Percentiles rank a stretch among this genome's conserved stretches.
Evolutionary conservation across 1,140 invertebrate species (phyloP).

Genomic region (Polyergus mexicanus): DNA sequence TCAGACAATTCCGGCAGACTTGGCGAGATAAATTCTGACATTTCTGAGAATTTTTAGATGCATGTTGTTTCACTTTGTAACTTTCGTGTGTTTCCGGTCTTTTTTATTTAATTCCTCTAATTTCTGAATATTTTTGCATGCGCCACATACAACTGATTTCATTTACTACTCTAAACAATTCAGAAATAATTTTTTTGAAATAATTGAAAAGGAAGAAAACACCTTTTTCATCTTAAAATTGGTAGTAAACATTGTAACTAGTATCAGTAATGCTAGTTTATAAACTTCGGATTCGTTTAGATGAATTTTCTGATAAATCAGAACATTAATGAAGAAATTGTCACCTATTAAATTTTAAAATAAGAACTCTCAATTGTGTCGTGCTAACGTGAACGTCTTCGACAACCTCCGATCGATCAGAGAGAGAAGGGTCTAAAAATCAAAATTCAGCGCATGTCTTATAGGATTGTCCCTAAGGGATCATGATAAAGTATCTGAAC

Average conservation of each 20-base stretch:
- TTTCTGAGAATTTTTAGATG: neutral
- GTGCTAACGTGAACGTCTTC: neutral
- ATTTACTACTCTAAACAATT: neutral
- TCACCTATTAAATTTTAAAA: neutral
- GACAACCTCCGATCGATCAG: neutral
- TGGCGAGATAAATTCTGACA: conserved; percentile 7
- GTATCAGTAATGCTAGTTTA: neutral
- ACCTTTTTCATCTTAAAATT: neutral
- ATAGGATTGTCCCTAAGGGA: neutral
- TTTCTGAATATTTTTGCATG: neutral
- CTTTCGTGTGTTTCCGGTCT: neutral
- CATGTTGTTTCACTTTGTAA: neutral
- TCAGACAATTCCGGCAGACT: conserved; percentile 1
- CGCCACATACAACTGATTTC: neutral
- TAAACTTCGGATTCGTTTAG: neutral
- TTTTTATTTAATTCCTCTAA: neutral
- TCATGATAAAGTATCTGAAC: neutral
- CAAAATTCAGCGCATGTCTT: conserved; percentile 24
- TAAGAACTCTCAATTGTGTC: neutral
- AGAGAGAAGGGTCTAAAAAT: neutral
- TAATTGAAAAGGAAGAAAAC: neutral
- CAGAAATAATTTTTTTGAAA: neutral
- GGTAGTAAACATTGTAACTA: neutral
- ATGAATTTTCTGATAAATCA: neutral
- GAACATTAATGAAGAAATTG: neutral